phyloP scores from a whole-genome alignment of 2,113 vertebrate genomes.

The Passer montanus region DNA sequence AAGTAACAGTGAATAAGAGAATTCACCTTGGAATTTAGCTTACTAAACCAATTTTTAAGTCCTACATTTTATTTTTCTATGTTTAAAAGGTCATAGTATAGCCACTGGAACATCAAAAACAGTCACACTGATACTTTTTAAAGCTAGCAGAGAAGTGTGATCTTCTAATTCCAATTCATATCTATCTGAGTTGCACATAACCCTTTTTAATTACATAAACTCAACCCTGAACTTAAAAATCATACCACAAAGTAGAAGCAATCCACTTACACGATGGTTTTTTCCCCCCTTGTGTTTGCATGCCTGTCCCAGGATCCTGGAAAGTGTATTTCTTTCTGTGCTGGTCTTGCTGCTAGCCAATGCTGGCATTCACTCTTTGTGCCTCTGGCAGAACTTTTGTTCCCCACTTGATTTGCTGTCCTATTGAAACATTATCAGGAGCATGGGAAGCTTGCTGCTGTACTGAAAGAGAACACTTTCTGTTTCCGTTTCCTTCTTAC shows the following conservation, averaged over 20 bases:
- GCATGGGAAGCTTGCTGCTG: neutral
- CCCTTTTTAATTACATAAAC: neutral
- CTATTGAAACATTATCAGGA: neutral
- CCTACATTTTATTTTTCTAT: neutral
- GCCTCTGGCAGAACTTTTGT: neutral
- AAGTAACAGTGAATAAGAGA: neutral
- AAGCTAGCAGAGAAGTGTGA: neutral
- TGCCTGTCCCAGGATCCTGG: neutral
- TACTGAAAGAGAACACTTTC: neutral
- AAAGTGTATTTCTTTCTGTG: neutral
- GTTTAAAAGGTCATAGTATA: neutral
- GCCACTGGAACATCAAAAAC: neutral
- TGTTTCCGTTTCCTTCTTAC: neutral
- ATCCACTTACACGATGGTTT: neutral
- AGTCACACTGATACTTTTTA: neutral
- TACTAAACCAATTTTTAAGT: neutral
- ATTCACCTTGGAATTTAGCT: neutral
- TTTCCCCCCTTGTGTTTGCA: neutral
- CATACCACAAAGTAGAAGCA: neutral
- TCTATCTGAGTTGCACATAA: neutral
- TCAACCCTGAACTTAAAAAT: neutral
- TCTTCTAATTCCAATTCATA: neutral
- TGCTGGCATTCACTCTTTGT: neutral
- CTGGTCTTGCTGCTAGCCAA: neutral
- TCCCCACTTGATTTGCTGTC: neutral